Percentiles rank a stretch among this genome's conserved stretches.
Conservation (phyloP, 2,888 invertebrate genomes). For the Trichacis sp. region DNA sequence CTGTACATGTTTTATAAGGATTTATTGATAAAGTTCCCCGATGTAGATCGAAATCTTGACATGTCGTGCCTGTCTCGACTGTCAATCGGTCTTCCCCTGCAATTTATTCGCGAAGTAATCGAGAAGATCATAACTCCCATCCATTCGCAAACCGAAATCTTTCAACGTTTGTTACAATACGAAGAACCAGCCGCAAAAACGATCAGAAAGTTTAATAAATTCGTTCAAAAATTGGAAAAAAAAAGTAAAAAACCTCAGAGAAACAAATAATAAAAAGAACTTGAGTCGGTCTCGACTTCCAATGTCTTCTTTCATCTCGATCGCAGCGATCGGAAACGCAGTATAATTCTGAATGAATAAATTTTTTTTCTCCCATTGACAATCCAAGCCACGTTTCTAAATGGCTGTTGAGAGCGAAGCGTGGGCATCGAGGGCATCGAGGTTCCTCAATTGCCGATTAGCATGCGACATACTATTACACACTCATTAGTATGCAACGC, state of each 20-base stretch:
- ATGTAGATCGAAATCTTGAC: slow-evolving; percentile 73
- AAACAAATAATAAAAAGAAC: slow-evolving; percentile 3
- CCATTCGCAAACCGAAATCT: slow-evolving; percentile 72
- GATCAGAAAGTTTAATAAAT: slow-evolving; percentile 44
- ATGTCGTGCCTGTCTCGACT: slow-evolving; percentile 73
- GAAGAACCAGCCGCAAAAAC: slow-evolving; percentile 42
- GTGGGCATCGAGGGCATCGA: slow-evolving; percentile 43
- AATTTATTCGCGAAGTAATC: slow-evolving; percentile 69
- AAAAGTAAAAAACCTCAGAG: slow-evolving; percentile 19
- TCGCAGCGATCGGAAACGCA: background rate
- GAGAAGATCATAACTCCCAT: slow-evolving; percentile 70
- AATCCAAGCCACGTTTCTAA: slow-evolving; percentile 36
- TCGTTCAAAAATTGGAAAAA: slow-evolving; percentile 43
- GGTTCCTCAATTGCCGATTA: slow-evolving; percentile 42
- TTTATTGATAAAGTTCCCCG: slow-evolving; percentile 74
- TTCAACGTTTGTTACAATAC: slow-evolving; percentile 68
- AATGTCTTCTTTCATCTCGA: background rate
- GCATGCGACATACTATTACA: slow-evolving; percentile 44
- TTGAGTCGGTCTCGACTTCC: background rate
- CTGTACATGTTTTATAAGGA: slow-evolving; percentile 72
- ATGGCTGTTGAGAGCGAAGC: slow-evolving; percentile 32
- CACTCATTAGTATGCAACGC: slow-evolving; percentile 41
- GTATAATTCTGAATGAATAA: slow-evolving; percentile 13
- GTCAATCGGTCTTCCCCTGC: slow-evolving; percentile 72
- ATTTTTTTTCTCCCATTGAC: slow-evolving; percentile 14